Evolutionary conservation across 2,888 invertebrate genomes (phyloP), one percentile per base, ranked within the genome.

Genomic region (Metallyticus violacea): DNA sequence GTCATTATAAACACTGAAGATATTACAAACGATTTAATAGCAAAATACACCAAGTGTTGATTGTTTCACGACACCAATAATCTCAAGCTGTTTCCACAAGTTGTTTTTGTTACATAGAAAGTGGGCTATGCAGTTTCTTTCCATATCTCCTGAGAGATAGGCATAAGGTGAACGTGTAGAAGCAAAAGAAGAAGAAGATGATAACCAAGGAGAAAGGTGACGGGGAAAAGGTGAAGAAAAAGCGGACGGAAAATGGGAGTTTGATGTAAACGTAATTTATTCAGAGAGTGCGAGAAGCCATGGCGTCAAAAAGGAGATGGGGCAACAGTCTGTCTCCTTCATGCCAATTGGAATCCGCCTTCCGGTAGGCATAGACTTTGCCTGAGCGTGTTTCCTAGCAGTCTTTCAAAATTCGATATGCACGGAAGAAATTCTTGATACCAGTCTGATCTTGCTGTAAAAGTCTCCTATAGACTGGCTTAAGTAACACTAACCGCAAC

Each of bases 181-280:
- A 81, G 81, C 81, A 81, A 29, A 81, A 25, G 81, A 81, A 81
- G 30, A 30, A 25, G 81, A 25, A 81, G 30, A 81, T 30, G 40
- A 62, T 62, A 22, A 62, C n/a, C n/a, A n/a, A n/a, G 9, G 40
- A 62, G 40, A 62, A 62, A 62, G 40, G 40, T 62, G 40, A 62
- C 40, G 15, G 40, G 40, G 40, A 62, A 62, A 62, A 62, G 40
- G 40, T 81, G 40, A 81, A 81, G 40, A 28, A 80, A 80, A 80
- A 30, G 29, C 81, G 29, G 81, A 81, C 81, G 40, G 81, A 81
- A 81, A 81, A 81, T 81, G 81, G 81, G 81, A 30, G 29, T 81
- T 30, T 81, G 81, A 81, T 81, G 81, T 81, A 81, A 81, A 81
- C 81, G 81, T 81, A 40, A 81, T 81, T 81, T 81, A 81, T 81